These are phyloP conservation scores for Theonella swinhoei DNA, from an alignment of 37 sponge, comb jelly and placozoan genomes.

Conservation along the genomic window DNA sequence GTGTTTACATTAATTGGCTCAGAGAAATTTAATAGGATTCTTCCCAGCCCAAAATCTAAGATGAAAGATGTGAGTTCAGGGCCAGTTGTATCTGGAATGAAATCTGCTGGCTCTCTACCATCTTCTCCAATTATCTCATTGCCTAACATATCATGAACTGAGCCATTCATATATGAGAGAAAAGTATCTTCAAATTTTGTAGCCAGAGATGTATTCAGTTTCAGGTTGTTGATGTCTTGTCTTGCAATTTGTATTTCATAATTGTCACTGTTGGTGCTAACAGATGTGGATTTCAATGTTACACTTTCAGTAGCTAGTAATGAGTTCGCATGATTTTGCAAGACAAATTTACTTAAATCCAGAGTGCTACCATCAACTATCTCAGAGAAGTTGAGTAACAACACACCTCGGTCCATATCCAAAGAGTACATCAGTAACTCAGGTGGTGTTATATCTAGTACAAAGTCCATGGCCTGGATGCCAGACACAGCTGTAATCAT, in stretches of 20 bases:
- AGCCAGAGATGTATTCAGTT: slow-evolving; percentile 38
- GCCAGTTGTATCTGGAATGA: slow-evolving; percentile 66
- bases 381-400: slow-evolving; percentile 83
- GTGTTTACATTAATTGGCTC: slow-evolving; percentile 67
- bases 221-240: slow-evolving; percentile 61
- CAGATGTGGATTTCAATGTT: slow-evolving; percentile 22
- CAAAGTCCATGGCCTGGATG: slow-evolving; percentile 49
- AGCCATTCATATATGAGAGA: slow-evolving; percentile 46
- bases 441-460: slow-evolving; percentile 73
- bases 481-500: slow-evolving; percentile 26
- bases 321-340: slow-evolving; percentile 33
- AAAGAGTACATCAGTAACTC: slow-evolving; percentile 64
- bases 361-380: slow-evolving; percentile 62
- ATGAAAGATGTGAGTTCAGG: slow-evolving; percentile 54
- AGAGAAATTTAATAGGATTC: slow-evolving; percentile 64
- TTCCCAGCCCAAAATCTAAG: slow-evolving; percentile 53
- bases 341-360: slow-evolving; percentile 40
- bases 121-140: slow-evolving; percentile 47
- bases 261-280: slow-evolving; percentile 21
- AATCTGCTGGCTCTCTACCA: slow-evolving; percentile 14
- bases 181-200: slow-evolving; percentile 54
- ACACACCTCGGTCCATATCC: slow-evolving; percentile 71
- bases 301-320: slow-evolving; percentile 5
- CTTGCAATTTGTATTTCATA: slow-evolving; percentile 30
- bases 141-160: slow-evolving; percentile 69